phyloP scores from a whole-genome alignment of 2,888 invertebrate genomes.

The Uloborus plumipes region DNA sequence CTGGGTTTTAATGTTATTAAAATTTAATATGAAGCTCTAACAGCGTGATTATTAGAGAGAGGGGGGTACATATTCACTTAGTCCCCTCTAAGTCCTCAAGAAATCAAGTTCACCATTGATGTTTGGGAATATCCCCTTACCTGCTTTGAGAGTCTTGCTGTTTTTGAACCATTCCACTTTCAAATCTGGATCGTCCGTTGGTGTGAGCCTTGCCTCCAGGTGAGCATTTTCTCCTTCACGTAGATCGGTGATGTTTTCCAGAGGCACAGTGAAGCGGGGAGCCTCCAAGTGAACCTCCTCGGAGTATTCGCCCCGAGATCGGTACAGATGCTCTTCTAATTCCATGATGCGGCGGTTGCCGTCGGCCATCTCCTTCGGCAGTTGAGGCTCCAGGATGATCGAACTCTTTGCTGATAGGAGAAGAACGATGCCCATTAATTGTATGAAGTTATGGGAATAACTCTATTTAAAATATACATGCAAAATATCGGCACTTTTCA shows the following conservation, averaged over 20 bases:
- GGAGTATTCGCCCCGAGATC: conserved; percentile 80
- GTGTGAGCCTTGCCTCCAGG: conserved; percentile 91
- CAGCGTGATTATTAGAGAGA: too few relatives aligned
- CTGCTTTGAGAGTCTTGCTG: conserved; percentile 73
- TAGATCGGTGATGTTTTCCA: conserved; percentile 87
- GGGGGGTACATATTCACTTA: too few relatives aligned
- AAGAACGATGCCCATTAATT: too few relatives aligned
- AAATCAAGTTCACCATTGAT: too few relatives aligned
- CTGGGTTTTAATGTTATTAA: too few relatives aligned
- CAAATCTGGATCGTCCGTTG: conserved; percentile 90
- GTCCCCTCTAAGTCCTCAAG: too few relatives aligned
- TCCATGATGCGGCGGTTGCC: conserved; percentile 93
- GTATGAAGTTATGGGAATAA: too few relatives aligned
- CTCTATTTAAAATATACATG: too few relatives aligned
- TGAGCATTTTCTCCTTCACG: conserved; percentile 93
- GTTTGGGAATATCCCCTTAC: conserved; percentile 67
- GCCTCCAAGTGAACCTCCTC: conserved; percentile 86
- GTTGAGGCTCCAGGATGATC: conserved; percentile 66
- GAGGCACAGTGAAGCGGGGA: conserved; percentile 89
- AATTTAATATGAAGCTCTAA: too few relatives aligned
- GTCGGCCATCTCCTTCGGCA: conserved; percentile 86
- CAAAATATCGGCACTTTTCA: too few relatives aligned
- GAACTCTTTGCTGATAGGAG: conserved; percentile 62
- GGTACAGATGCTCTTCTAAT: conserved; percentile 89
- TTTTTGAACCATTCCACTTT: conserved; percentile 97